A percentile compares a stretch with the other conserved stretches of the same genome.
phyloP scores from a whole-genome alignment of 2,888 invertebrate genomes.

The Cheilosia grossa region DNA sequence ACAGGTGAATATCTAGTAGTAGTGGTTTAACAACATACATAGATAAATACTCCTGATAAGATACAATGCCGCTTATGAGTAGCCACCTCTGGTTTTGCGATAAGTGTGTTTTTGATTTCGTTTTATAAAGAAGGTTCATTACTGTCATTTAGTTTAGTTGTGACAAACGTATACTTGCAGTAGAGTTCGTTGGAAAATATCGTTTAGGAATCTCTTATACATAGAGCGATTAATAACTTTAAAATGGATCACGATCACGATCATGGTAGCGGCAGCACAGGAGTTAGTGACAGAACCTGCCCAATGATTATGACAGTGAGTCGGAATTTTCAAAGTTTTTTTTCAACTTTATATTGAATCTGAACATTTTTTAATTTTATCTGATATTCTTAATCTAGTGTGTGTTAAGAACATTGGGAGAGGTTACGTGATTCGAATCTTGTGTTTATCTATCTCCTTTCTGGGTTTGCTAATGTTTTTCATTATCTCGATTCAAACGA shows the following conservation, averaged over 20 bases:
- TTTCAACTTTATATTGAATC: background rate
- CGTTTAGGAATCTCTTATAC: background rate
- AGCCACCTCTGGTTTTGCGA: slow-evolving; percentile 29
- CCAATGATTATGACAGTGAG: slow-evolving; percentile 83
- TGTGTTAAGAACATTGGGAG: background rate
- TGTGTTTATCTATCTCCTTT: background rate
- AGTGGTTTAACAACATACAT: slow-evolving; percentile 13
- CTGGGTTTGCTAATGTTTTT: background rate
- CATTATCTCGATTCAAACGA: background rate
- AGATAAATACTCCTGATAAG: slow-evolving; percentile 58
- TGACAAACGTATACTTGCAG: slow-evolving; percentile 32
- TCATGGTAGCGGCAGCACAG: slow-evolving; percentile 66
- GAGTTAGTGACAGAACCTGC: slow-evolving; percentile 75
- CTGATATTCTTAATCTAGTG: slow-evolving; percentile 1
- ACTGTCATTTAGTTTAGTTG: slow-evolving; percentile 51
- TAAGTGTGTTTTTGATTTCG: slow-evolving; percentile 23
- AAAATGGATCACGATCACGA: slow-evolving; percentile 79
- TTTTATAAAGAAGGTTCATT: slow-evolving; percentile 51
- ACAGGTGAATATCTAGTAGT: slow-evolving; percentile 22
- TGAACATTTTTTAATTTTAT: background rate
- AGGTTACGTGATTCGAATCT: background rate
- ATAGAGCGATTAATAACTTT: background rate
- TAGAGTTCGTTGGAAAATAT: slow-evolving; percentile 7
- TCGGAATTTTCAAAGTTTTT: slow-evolving; percentile 28
- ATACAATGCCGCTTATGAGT: slow-evolving; percentile 10